Evolutionary conservation across 2,888 invertebrate genomes (phyloP).

Genomic region (Camptogramma bilineatum): DNA sequence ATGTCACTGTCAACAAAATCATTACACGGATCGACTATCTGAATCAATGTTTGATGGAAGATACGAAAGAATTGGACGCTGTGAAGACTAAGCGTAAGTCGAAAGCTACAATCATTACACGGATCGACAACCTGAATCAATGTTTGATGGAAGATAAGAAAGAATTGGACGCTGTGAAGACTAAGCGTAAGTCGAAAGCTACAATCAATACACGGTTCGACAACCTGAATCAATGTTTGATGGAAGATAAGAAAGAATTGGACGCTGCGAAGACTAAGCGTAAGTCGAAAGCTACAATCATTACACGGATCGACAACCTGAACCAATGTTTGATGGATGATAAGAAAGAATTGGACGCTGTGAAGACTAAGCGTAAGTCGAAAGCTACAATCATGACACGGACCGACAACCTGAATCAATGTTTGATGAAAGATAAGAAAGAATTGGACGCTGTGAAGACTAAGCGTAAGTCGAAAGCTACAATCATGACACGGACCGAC

Average conservation of each 20-base stretch:
- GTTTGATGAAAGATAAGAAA: slow-evolving; percentile 13
- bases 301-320: slow-evolving; percentile 9
- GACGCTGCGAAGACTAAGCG: not conserved
- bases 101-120: slow-evolving; percentile 4
- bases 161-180: not conserved
- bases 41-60: slow-evolving; percentile 10
- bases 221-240: slow-evolving; percentile 8
- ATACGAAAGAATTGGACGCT: slow-evolving; percentile 5
- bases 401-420: slow-evolving; percentile 7
- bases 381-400: slow-evolving; percentile 5
- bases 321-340: slow-evolving; percentile 11
- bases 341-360: slow-evolving; percentile 5
- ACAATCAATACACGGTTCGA: slow-evolving; percentile 5
- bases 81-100: not conserved
- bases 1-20: slow-evolving; percentile 3
- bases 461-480: no score
- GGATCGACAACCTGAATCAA: slow-evolving; percentile 10
- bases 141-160: slow-evolving; percentile 15
- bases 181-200: no score
- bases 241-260: slow-evolving; percentile 12
- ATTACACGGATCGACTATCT: slow-evolving; percentile 11
- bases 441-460: not conserved
- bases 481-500: slow-evolving; percentile 3
- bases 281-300: no score
- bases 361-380: not conserved